Conservation (phyloP, 2,888 invertebrate genomes). For the Acheta domesticus region DNA sequence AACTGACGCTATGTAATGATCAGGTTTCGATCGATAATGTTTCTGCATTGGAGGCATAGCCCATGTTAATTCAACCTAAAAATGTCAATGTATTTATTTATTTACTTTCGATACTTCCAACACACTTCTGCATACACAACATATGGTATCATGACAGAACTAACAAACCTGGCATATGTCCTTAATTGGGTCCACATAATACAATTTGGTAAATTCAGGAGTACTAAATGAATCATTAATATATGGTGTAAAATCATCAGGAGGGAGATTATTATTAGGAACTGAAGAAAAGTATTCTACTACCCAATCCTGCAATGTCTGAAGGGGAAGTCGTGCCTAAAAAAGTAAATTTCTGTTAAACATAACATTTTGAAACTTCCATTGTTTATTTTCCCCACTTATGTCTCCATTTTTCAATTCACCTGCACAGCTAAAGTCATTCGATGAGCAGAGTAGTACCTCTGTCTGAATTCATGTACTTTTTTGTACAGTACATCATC, state of each 20-base stretch:
- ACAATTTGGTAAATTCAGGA: constrained; percentile 62
- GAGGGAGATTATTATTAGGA: constrained; percentile 61
- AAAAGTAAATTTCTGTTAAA: constrained; percentile 39
- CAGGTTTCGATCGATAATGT: constrained; percentile 71
- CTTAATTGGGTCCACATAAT: constrained; percentile 71
- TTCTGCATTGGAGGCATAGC: constrained; percentile 58
- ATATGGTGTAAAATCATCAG: constrained; percentile 59
- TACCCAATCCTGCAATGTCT: constrained; percentile 63
- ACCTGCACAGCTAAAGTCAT: constrained; percentile 86
- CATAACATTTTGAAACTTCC: not conserved
- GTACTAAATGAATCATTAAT: constrained; percentile 57
- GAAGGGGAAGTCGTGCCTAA: constrained; percentile 60
- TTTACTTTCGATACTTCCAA: too few species aligned
- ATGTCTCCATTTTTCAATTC: constrained; percentile 34
- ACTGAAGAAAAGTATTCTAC: constrained; percentile 63
- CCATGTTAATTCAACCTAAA: constrained; percentile 60
- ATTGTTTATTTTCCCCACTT: not conserved
- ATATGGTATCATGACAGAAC: not conserved
- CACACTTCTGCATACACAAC: too few species aligned
- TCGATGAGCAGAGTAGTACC: constrained; percentile 80
- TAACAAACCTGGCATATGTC: constrained; percentile 63
- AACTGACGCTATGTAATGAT: constrained; percentile 72
- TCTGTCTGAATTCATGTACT: constrained; percentile 69
- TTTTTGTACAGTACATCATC: constrained; percentile 66
- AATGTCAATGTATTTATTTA: not conserved